Conservation (phyloP, 2,888 invertebrate genomes). For the Acanthosepion lycidas region DNA sequence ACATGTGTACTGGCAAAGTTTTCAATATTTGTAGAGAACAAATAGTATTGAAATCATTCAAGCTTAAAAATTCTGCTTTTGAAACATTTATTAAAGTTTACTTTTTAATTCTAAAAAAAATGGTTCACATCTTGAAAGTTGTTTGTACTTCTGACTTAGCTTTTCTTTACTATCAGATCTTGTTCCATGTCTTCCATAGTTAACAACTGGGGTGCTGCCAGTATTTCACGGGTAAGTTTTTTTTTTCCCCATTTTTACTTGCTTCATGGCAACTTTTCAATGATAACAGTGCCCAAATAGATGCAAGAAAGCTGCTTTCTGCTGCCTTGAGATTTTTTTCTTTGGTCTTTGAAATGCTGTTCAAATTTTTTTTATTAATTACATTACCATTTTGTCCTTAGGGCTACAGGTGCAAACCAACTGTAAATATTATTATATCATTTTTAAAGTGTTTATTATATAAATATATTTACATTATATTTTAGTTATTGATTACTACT, state of each 20-base stretch:
- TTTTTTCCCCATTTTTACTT: not conserved
- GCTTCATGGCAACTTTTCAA: not conserved
- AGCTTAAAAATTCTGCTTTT: no score
- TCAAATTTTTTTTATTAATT: not conserved
- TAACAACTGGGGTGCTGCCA: conserved; percentile 40
- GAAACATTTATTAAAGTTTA: not conserved
- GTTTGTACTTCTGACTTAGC: conserved; percentile 14
- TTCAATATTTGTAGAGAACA: no score
- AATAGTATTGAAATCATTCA: no score
- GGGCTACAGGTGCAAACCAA: no score
- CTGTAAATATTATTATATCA: no score
- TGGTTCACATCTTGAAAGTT: not conserved
- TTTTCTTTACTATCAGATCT: conserved; percentile 38
- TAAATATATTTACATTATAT: no score
- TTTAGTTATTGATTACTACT: no score
- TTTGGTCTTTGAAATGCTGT: not conserved
- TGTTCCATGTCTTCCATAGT: conserved; percentile 44
- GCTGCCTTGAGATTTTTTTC: not conserved
- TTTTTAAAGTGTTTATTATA: no score
- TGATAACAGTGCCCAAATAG: not conserved
- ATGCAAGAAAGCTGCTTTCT: not conserved
- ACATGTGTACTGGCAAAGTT: no score
- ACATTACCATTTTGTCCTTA: not conserved
- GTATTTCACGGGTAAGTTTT: conserved; percentile 37
- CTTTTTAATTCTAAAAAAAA: not conserved